A percentile compares a stretch with the other conserved stretches of the same genome.
phyloP scores from a whole-genome alignment of 2,797 vertebrate genomes.

The Lophius americanus region DNA sequence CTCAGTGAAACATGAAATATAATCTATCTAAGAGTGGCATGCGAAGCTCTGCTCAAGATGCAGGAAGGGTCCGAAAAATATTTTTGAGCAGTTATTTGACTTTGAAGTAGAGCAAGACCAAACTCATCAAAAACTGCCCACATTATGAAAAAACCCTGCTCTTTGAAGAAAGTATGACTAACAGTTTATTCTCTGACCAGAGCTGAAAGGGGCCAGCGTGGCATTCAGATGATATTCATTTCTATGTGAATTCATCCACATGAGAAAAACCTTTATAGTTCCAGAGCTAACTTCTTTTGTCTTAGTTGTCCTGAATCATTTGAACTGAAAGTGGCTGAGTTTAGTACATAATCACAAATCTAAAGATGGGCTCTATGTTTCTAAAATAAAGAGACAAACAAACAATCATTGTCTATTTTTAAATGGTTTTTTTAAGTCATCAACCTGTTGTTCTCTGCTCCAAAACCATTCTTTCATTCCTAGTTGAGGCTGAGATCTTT shows the following conservation, averaged over 20 bases:
- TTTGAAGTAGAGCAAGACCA: conserved; percentile 10
- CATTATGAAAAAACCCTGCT: conserved; percentile 9
- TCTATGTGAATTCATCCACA: neutral
- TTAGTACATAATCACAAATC: neutral
- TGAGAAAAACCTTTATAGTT: neutral
- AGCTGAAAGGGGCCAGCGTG: conserved; percentile 25
- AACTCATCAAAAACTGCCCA: conserved; percentile 10
- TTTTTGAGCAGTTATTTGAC: neutral
- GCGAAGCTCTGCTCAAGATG: neutral
- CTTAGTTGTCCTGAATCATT: neutral
- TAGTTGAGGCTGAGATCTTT: neutral
- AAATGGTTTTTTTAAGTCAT: neutral
- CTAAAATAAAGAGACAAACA: neutral
- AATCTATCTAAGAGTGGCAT: neutral
- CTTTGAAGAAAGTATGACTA: conserved; percentile 45
- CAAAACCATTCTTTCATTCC: neutral
- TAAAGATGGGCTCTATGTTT: neutral
- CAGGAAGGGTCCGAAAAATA: neutral
- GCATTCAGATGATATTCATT: conserved; percentile 43
- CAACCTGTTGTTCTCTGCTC: neutral
- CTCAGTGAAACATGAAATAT: neutral
- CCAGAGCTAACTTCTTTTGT: no score
- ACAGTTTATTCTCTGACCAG: conserved; percentile 51
- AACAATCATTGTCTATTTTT: neutral
- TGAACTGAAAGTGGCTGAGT: neutral